phyloP scores from a whole-genome alignment of 2,797 vertebrate species.

The Lagocephalus sceleratus region DNA sequence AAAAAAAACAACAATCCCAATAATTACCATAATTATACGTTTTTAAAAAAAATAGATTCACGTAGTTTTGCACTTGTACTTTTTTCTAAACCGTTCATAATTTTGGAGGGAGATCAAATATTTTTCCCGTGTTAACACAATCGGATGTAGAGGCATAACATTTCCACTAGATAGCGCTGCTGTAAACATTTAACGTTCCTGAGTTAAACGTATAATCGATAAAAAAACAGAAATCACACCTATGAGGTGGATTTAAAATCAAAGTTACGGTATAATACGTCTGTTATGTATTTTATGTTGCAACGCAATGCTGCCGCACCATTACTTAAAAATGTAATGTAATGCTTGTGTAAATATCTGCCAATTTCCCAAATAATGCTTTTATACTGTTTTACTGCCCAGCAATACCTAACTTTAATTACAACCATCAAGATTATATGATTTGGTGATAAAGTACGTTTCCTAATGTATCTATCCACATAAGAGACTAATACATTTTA shows the following conservation, averaged over 20 bases:
- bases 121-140: no score
- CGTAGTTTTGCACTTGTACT: no score
- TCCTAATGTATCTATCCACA: slow-evolving; percentile 25
- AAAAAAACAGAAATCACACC: neutral
- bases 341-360: neutral
- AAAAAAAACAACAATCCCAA: neutral
- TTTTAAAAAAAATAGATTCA: no score
- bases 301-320: neutral
- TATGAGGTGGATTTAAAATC: no score
- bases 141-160: neutral
- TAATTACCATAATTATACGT: no score
- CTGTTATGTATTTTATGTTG: neutral
- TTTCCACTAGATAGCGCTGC: slow-evolving; percentile 32
- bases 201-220: neutral
- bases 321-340: neutral
- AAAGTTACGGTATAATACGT: no score
- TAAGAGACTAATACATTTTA: slow-evolving; percentile 14
- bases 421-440: no score
- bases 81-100: no score
- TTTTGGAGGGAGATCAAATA: no score
- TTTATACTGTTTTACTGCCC: neutral
- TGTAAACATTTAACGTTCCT: slow-evolving; percentile 1
- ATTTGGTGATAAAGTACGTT: no score
- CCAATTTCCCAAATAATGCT: neutral
- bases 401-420: neutral